A percentile compares a stretch with the other conserved stretches of the same genome.
Evolutionary conservation across 1,140 invertebrate species (phyloP).

Genomic region (Sycophila sp.): DNA sequence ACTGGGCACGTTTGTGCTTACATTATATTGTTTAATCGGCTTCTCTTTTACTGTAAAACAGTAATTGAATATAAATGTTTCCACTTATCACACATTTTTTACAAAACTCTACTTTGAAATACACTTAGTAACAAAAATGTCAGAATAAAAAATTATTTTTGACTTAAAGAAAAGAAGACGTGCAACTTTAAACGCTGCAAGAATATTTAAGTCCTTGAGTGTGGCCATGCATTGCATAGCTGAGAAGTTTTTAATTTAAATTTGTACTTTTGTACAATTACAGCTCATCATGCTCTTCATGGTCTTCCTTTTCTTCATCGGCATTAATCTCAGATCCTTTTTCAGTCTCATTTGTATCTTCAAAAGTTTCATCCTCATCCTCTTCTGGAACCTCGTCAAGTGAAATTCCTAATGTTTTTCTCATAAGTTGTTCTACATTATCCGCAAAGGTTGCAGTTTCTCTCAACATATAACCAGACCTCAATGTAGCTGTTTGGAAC

Average conservation of each 20-base stretch:
- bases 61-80: not conserved
- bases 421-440: constrained; percentile 88
- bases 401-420: constrained; percentile 83
- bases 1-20: not conserved
- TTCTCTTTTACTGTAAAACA: constrained; percentile 4
- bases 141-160: not conserved
- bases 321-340: constrained; percentile 65
- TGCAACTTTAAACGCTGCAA: constrained; percentile 28
- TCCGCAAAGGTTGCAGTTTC: constrained; percentile 90
- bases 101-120: not conserved
- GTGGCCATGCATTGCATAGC: constrained; percentile 47
- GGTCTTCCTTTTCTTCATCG: constrained; percentile 49
- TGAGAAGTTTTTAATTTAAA: constrained; percentile 22
- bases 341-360: constrained; percentile 65
- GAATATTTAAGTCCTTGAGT: constrained; percentile 1
- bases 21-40: not conserved
- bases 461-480: constrained; percentile 88
- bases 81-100: constrained; percentile 18
- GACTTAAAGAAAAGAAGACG: not conserved
- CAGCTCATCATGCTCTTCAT: constrained; percentile 58
- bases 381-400: constrained; percentile 76
- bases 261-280: constrained; percentile 43
- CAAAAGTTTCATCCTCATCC: constrained; percentile 72
- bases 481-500: constrained; percentile 92
- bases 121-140: not conserved